Conservation (phyloP, 2,888 invertebrate genomes). For the Caenorhabditis sinica region DNA sequence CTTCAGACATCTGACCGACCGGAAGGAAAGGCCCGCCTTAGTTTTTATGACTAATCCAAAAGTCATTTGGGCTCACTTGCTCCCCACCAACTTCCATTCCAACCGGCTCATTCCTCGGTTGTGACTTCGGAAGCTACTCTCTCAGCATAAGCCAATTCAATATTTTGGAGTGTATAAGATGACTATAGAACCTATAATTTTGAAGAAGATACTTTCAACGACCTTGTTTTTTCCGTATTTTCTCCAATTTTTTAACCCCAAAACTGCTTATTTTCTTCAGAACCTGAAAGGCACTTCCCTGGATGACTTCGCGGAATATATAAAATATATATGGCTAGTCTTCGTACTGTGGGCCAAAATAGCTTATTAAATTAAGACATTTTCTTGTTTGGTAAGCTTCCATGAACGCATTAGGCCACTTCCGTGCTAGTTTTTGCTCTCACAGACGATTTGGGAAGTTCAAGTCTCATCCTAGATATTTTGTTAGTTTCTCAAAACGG, state of each 20-base stretch:
- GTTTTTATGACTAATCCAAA: constrained; percentile 55
- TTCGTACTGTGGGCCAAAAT: background rate
- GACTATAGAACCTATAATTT: constrained; percentile 39
- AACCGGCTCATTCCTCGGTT: constrained; percentile 15
- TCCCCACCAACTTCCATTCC: constrained; percentile 4
- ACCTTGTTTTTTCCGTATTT: constrained; percentile 43
- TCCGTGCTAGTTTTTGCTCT: too few species aligned
- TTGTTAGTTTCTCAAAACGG: background rate
- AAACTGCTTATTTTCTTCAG: background rate
- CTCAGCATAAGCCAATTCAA: constrained; percentile 15
- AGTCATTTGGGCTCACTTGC: constrained; percentile 26
- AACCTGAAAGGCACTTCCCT: background rate
- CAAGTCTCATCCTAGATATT: background rate
- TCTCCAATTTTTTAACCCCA: background rate
- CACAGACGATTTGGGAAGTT: background rate
- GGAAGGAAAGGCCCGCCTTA: constrained; percentile 35
- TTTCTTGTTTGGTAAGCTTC: too few species aligned
- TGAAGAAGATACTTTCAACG: constrained; percentile 41
- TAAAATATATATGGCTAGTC: background rate
- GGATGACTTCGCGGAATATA: too few species aligned
- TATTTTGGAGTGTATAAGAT: constrained; percentile 23
- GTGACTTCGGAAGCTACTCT: background rate
- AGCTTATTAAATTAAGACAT: too few species aligned
- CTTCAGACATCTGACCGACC: constrained; percentile 42
- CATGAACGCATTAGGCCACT: too few species aligned